These are phyloP conservation scores for Mastomys coucha DNA, from an alignment of 2,113 vertebrate genomes.

Conservation along the genomic window DNA sequence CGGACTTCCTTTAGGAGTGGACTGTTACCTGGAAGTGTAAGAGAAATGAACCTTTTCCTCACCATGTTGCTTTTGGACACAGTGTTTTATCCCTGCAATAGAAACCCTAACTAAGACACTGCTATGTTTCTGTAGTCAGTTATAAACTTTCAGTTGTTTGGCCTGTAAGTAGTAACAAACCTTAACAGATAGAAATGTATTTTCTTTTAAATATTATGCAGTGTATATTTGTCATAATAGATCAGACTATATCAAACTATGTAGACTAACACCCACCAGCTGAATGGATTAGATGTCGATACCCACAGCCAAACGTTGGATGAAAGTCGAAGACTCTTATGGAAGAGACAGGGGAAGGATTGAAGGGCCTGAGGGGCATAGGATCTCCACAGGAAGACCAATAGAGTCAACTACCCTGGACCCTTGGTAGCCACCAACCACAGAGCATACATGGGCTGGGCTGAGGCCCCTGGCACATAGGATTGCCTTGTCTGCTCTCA, in stretches of 20 bases:
- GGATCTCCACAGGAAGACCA: too few relatives aligned
- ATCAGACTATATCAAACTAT: constrained; percentile 8
- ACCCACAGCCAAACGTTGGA: too few relatives aligned
- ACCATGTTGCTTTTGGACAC: neutral
- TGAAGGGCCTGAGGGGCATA: too few relatives aligned
- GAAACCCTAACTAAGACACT: neutral
- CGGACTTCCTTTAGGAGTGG: neutral
- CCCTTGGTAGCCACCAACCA: too few relatives aligned
- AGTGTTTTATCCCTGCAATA: neutral
- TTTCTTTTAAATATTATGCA: neutral
- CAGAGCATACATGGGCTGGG: too few relatives aligned
- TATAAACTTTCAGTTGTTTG: neutral
- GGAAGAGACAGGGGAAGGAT: too few relatives aligned
- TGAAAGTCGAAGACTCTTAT: too few relatives aligned
- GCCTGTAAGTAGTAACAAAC: neutral
- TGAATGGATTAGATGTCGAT: too few relatives aligned
- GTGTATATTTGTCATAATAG: neutral
- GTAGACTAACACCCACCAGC: neutral
- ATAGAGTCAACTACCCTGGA: too few relatives aligned
- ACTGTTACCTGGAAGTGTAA: neutral
- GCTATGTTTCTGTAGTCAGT: neutral
- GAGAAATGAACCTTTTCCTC: neutral
- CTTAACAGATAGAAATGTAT: neutral
- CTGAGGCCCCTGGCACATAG: too few relatives aligned
- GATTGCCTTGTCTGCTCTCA: too few relatives aligned